Conservation (phyloP, 53 echinoderm and acorn worm species). For the Holothuria leucospilota region DNA sequence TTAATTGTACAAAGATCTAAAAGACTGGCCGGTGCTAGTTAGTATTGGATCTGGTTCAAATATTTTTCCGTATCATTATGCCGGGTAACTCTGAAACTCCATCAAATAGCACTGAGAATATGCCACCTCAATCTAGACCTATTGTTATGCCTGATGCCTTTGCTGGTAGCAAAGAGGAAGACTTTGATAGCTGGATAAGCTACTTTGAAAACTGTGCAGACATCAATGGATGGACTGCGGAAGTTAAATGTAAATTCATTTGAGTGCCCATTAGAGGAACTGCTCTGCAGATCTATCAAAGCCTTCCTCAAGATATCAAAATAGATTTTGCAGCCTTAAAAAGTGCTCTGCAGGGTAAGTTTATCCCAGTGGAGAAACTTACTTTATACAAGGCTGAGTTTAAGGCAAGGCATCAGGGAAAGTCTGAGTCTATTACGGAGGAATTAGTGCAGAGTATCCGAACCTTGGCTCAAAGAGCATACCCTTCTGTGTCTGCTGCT, state of each 20-base stretch:
- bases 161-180: neutral
- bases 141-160: neutral
- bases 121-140: neutral
- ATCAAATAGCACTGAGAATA: too few species aligned
- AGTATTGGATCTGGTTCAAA: neutral
- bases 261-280: neutral
- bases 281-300: neutral
- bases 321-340: neutral
- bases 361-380: neutral
- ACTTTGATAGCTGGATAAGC: neutral
- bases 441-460: neutral
- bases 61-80: too few species aligned
- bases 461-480: neutral
- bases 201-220: neutral
- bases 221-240: neutral
- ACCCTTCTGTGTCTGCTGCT: neutral
- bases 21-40: neutral
- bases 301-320: neutral
- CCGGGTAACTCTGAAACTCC: too few species aligned
- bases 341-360: neutral
- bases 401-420: neutral
- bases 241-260: neutral
- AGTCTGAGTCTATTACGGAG: neutral
- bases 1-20: neutral
- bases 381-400: neutral